phyloP scores from a whole-genome alignment of 2,113 vertebrate species.

The Lycocorax pyrrhopterus region DNA sequence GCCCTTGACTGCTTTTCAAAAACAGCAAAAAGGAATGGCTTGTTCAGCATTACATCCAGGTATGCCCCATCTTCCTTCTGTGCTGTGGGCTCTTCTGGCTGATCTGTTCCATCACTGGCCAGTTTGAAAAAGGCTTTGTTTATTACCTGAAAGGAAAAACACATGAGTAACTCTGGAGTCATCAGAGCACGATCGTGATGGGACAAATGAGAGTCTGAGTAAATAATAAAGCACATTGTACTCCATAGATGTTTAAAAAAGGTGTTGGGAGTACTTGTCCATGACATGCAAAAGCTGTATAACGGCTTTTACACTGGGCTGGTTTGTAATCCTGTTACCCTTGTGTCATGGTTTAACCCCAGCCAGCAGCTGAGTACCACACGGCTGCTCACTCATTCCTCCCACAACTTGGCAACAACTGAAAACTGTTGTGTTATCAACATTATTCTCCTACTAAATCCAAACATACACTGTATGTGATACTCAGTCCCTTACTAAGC shows the following conservation, averaged over 20 bases:
- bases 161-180: background rate
- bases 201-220: background rate
- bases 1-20: conserved; percentile 73
- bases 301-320: background rate
- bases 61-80: background rate
- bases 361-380: background rate
- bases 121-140: conserved; percentile 69
- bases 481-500: background rate
- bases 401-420: background rate
- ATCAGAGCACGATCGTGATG: background rate
- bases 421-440: background rate
- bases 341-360: background rate
- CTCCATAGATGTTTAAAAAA: background rate
- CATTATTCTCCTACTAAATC: background rate
- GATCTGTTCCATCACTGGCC: background rate
- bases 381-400: background rate
- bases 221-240: background rate
- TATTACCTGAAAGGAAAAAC: conserved; percentile 67
- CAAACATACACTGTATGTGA: background rate
- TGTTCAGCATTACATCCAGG: conserved; percentile 76
- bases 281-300: background rate
- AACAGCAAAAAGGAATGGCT: conserved; percentile 83
- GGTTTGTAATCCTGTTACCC: background rate
- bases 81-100: background rate
- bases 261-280: background rate